These are phyloP conservation scores for Rhinoptilus africanus DNA, from an alignment of 2,113 vertebrate species.

Conservation along the genomic window DNA sequence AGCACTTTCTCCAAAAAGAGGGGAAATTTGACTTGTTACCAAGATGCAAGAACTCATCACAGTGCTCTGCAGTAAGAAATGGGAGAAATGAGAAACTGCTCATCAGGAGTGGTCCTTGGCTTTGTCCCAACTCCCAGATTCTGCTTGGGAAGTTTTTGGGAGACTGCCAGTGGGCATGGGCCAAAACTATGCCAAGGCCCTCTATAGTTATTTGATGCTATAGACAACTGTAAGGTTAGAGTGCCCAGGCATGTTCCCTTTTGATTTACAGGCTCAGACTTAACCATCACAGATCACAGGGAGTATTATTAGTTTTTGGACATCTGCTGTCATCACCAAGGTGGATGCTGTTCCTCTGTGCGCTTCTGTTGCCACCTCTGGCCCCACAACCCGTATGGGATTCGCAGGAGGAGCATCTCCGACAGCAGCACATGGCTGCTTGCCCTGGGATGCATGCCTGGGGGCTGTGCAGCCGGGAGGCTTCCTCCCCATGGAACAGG, in stretches of 20 bases:
- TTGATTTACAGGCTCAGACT: background rate
- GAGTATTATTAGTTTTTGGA: background rate
- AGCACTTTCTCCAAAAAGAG: background rate
- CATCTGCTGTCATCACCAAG: background rate
- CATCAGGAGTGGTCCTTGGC: background rate
- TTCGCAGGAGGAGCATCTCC: background rate
- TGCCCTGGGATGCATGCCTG: background rate
- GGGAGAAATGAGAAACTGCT: background rate
- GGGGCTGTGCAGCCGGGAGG: background rate
- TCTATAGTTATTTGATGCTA: background rate
- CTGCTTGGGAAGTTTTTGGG: background rate
- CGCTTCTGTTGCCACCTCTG: background rate
- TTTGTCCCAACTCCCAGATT: background rate
- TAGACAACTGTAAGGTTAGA: background rate
- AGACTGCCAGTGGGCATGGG: background rate
- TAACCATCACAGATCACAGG: background rate
- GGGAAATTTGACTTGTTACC: background rate
- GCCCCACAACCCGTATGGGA: accelerated
- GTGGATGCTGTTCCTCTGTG: background rate
- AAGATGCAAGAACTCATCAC: background rate
- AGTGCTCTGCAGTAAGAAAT: background rate
- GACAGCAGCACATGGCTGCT: background rate
- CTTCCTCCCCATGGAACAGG: accelerated
- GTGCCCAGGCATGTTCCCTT: background rate
- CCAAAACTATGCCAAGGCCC: background rate